phyloP scores from a whole-genome alignment of 2,797 vertebrate species.

The Anableps anableps region DNA sequence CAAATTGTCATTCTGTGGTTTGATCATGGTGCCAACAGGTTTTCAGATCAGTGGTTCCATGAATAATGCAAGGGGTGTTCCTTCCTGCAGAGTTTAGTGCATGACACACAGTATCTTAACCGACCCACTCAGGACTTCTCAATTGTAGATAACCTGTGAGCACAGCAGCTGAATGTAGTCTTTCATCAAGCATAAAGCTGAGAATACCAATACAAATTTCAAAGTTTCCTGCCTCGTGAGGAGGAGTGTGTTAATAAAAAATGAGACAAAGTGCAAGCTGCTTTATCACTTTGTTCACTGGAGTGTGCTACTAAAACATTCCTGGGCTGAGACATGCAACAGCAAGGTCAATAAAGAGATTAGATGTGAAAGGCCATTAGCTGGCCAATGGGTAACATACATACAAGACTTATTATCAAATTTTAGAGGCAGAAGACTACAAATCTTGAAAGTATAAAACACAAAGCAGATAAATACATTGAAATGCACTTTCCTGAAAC shows the following conservation, averaged over 20 bases:
- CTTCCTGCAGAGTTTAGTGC: conserved; percentile 17
- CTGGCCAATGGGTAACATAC: conserved; percentile 4
- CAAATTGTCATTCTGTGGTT: conserved; percentile 26
- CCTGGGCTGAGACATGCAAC: neutral
- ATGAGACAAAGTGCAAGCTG: conserved; percentile 17
- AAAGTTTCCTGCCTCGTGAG: conserved; percentile 27
- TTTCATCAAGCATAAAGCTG: conserved; percentile 33
- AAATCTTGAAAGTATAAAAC: neutral
- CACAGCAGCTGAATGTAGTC: conserved; percentile 26
- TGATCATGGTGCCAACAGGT: conserved; percentile 21
- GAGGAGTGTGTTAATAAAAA: conserved; percentile 27
- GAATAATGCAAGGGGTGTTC: conserved; percentile 52
- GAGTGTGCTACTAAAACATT: conserved; percentile 11
- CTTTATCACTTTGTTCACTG: conserved; percentile 4
- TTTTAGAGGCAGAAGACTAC: neutral
- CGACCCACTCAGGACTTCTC: conserved; percentile 40
- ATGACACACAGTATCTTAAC: conserved; percentile 40
- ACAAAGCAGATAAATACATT: neutral
- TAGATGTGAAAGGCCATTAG: conserved; percentile 20
- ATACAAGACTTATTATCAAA: neutral
- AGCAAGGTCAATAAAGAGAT: conserved; percentile 13
- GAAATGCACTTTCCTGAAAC: neutral
- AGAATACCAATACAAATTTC: conserved; percentile 40
- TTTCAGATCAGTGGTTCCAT: conserved; percentile 38
- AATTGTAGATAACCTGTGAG: conserved; percentile 37